phyloP scores from a whole-genome alignment of 2,113 vertebrate genomes.

The Sylvia atricapilla region DNA sequence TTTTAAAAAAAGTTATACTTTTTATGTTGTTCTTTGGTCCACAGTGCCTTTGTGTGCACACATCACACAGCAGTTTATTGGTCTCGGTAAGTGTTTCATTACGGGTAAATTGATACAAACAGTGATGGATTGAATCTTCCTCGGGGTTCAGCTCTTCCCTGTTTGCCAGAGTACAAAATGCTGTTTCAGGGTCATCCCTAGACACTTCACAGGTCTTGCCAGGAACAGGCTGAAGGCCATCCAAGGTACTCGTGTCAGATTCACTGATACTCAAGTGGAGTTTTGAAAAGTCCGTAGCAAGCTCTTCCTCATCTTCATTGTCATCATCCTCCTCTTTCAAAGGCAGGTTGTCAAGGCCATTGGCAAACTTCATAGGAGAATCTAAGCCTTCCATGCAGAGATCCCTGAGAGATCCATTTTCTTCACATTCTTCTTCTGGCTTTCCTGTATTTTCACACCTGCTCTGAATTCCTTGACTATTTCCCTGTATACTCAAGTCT shows the following conservation, averaged over 20 bases:
- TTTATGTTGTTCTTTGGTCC: constrained; percentile 68
- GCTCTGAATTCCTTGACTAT: not conserved
- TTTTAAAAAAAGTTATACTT: constrained; percentile 63
- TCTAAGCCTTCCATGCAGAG: not conserved
- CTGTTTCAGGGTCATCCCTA: constrained; percentile 82
- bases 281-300: constrained; percentile 72
- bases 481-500: constrained; percentile 14
- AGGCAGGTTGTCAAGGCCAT: constrained; percentile 32
- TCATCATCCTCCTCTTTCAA: constrained; percentile 35
- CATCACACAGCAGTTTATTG: constrained; percentile 91
- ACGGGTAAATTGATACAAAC: constrained; percentile 90
- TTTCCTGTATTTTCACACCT: constrained; percentile 9
- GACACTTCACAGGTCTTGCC: constrained; percentile 74
- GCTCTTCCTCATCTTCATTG: constrained; percentile 41
- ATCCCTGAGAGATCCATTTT: not conserved
- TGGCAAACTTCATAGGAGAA: not conserved
- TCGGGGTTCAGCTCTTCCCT: constrained; percentile 75
- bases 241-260: constrained; percentile 43
- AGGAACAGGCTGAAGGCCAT: constrained; percentile 41
- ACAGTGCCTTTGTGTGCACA: constrained; percentile 79
- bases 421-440: not conserved
- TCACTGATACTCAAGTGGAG: constrained; percentile 73
- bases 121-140: constrained; percentile 85
- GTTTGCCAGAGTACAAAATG: constrained; percentile 83
- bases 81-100: constrained; percentile 87